A percentile compares a stretch with the other conserved stretches of the same genome.
Evolutionary conservation across 2,113 vertebrate genomes (phyloP).

Genomic region (Chlorocebus sabaeus): DNA sequence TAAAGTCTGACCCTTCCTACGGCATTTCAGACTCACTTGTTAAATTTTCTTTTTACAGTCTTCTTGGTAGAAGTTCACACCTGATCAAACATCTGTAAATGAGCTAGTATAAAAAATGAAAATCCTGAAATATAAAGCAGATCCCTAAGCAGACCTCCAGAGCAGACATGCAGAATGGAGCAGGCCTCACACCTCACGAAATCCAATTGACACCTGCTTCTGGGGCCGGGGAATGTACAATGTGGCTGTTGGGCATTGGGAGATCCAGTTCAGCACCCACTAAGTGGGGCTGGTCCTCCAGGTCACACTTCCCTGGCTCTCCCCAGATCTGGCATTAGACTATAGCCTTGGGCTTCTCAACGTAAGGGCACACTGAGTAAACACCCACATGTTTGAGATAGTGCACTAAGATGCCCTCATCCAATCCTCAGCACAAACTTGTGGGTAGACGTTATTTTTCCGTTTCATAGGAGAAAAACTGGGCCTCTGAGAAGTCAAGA

Average conservation of each 20-base stretch:
- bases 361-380: not conserved
- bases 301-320: not conserved
- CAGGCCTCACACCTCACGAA: not conserved
- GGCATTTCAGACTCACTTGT: constrained; percentile 60
- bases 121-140: constrained; percentile 30
- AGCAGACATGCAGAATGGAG: not conserved
- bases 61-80: constrained; percentile 70
- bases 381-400: not conserved
- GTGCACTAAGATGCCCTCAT: not conserved
- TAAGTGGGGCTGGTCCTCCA: not conserved
- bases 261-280: not conserved
- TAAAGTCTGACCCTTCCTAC: constrained; percentile 51
- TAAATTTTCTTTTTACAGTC: constrained; percentile 61
- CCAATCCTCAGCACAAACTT: not conserved
- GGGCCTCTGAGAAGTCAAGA: not conserved
- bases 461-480: not conserved
- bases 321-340: not conserved
- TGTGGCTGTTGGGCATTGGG: not conserved
- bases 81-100: constrained; percentile 76
- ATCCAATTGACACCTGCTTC: not conserved
- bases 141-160: not conserved
- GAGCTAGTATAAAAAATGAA: constrained; percentile 59
- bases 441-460: not conserved
- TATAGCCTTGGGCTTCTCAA: not conserved
- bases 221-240: not conserved